A percentile compares a stretch with the other conserved stretches of the same genome.
Conservation (phyloP, 2,888 invertebrate genomes). For the Desoria tigrina region DNA sequence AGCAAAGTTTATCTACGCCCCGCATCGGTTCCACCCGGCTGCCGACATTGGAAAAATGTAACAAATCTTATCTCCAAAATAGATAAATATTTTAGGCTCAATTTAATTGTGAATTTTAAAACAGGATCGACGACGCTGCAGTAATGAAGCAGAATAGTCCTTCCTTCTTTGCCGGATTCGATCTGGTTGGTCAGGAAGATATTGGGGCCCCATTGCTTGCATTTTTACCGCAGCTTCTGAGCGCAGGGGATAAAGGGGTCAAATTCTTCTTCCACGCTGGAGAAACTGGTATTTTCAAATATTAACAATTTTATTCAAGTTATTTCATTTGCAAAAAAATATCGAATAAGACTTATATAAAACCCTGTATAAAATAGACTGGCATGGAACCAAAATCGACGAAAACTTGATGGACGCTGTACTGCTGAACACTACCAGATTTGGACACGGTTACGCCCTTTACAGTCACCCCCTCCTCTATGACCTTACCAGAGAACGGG, state of each 20-base stretch:
- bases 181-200: constrained; percentile 80
- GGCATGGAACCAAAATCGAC: constrained; percentile 60
- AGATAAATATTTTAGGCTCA: too few species aligned
- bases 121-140: constrained; percentile 42
- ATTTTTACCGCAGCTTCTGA: constrained; percentile 61
- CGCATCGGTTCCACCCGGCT: constrained; percentile 55
- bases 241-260: constrained; percentile 60
- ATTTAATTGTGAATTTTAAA: too few species aligned
- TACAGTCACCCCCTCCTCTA: constrained; percentile 71
- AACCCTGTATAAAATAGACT: too few species aligned
- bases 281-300: constrained; percentile 78
- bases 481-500: constrained; percentile 61
- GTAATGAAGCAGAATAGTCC: constrained; percentile 59
- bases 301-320: too few species aligned
- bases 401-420: constrained; percentile 76
- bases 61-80: too few species aligned
- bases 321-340: too few species aligned
- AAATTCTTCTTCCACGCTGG: constrained; percentile 79
- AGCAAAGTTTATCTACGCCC: constrained; percentile 70
- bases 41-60: constrained; percentile 37
- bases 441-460: constrained; percentile 77
- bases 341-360: too few species aligned
- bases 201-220: constrained; percentile 66
- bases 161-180: constrained; percentile 73
- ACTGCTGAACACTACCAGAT: constrained; percentile 70